A percentile compares a stretch with the other conserved stretches of the same genome.
These are phyloP conservation scores for Oreochromis spilurus DNA, from an alignment of 2,113 vertebrate species.

Conservation along the genomic window DNA sequence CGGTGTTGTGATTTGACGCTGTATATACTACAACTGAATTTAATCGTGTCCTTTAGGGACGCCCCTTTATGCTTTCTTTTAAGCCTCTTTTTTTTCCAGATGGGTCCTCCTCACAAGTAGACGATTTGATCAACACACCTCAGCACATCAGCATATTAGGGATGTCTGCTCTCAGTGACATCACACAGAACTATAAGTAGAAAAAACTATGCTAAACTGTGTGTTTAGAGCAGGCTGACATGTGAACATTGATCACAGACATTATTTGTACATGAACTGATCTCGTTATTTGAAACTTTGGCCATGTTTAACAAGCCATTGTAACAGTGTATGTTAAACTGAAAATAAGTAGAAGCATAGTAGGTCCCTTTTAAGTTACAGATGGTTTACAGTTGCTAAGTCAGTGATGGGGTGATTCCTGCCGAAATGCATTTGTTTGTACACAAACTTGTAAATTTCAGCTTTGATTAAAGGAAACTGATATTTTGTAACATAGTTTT, in stretches of 20 bases:
- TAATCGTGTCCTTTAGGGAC: not conserved
- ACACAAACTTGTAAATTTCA: not conserved
- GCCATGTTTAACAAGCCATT: not conserved
- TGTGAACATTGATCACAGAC: not conserved
- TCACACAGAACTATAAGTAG: not conserved
- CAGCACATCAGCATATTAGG: not conserved
- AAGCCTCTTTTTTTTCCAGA: not conserved
- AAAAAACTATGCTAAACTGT: not conserved
- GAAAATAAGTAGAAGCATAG: not conserved
- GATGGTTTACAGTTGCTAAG: not conserved
- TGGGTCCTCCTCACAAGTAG: not conserved
- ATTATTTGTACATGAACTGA: not conserved
- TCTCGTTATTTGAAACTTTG: not conserved
- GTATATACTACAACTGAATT: not conserved
- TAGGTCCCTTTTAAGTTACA: not conserved
- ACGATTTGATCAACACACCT: not conserved
- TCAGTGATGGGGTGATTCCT: not conserved
- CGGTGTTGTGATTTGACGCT: accelerated
- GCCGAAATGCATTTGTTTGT: not conserved
- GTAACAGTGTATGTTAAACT: not conserved
- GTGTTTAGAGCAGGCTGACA: not conserved
- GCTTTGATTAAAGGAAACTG: not conserved
- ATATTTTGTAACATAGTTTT: not conserved
- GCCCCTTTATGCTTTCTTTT: accelerated
- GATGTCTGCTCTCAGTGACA: not conserved